These are phyloP conservation scores for Pseudopodoces humilis DNA, from an alignment of 2,113 vertebrate genomes.

Conservation along the genomic window DNA sequence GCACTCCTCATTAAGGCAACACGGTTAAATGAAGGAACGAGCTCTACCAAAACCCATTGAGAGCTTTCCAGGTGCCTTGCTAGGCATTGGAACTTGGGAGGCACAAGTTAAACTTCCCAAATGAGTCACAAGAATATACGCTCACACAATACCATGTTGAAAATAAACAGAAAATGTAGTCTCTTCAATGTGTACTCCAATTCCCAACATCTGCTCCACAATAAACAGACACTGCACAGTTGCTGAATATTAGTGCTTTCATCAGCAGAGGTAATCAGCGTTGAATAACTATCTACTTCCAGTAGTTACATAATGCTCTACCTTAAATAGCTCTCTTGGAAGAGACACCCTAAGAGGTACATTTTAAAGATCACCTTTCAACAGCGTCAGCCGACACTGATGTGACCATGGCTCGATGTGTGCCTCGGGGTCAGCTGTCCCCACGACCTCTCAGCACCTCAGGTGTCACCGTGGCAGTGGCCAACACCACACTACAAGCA, in stretches of 20 bases:
- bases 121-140: neutral
- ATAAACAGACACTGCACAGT: neutral
- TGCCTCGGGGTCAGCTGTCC: neutral
- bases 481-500: no score
- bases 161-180: neutral
- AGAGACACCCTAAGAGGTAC: neutral
- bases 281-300: neutral
- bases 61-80: neutral
- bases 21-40: neutral
- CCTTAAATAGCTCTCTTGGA: neutral
- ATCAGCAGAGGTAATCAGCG: neutral
- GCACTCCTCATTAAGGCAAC: neutral
- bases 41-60: neutral
- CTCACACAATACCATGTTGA: neutral
- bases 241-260: neutral
- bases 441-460: neutral
- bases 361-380: neutral
- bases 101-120: neutral
- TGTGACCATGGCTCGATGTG: accelerated
- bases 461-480: accelerated
- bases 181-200: neutral
- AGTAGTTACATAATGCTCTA: neutral
- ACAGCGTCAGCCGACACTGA: neutral
- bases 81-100: neutral
- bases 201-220: neutral